A percentile compares a stretch with the other conserved stretches of the same genome.
phyloP scores from a whole-genome alignment of 2,888 invertebrate genomes.

The Chloroclystis v-ata region DNA sequence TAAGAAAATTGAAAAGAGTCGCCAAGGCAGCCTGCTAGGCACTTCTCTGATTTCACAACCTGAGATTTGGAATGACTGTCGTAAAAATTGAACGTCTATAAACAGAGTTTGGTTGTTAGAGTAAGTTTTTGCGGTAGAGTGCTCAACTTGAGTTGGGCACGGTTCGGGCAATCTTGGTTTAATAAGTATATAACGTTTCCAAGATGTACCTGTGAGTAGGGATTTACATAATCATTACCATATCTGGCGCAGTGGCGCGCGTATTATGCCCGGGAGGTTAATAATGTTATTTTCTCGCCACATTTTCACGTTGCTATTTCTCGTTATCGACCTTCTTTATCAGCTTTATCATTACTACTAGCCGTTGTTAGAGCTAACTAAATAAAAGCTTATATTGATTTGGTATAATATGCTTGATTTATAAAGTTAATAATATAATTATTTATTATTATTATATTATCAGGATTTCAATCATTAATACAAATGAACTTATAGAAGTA shows the following conservation, averaged over 20 bases:
- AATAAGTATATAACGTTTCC: conserved; percentile 76
- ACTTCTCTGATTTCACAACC: conserved; percentile 71
- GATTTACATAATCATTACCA: conserved; percentile 80
- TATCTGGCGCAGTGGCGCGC: conserved; percentile 77
- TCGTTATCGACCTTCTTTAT: conserved; percentile 74
- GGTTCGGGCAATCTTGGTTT: conserved; percentile 71
- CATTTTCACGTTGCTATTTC: conserved; percentile 77
- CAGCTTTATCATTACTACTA: conserved; percentile 74
- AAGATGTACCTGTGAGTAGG: conserved; percentile 75
- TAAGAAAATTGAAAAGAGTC: conserved; percentile 78
- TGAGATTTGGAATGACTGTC: conserved; percentile 69
- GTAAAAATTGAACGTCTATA: conserved; percentile 68
- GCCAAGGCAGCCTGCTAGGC: conserved; percentile 62
- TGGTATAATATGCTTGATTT: no score
- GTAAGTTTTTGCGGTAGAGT: conserved; percentile 67
- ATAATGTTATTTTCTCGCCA: conserved; percentile 79
- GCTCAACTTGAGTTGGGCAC: conserved; percentile 45
- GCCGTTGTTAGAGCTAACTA: conserved; percentile 56
- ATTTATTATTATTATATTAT: not conserved
- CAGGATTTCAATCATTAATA: no score
- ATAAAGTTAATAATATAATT: no score
- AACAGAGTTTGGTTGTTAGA: conserved; percentile 47
- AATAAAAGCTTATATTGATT: no score
- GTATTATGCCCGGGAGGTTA: conserved; percentile 77
- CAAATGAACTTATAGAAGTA: no score